phyloP scores from a whole-genome alignment of 2,888 invertebrate genomes.

The Microdon myrmicae region DNA sequence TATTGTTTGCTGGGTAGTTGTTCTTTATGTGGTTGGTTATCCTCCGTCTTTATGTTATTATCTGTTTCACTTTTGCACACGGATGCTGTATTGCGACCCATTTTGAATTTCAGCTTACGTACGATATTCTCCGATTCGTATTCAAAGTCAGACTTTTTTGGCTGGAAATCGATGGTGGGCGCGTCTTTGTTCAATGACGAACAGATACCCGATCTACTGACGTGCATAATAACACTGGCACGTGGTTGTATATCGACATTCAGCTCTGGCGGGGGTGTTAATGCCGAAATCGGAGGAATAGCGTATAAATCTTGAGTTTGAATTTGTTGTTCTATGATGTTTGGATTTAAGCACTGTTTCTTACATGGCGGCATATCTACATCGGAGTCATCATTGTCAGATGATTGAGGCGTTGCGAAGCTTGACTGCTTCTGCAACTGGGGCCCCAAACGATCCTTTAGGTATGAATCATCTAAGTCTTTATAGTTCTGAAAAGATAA shows the following conservation, averaged over 20 bases:
- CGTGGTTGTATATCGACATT: conserved; percentile 68
- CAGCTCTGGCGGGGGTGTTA: conserved; percentile 65
- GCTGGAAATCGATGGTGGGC: conserved; percentile 33
- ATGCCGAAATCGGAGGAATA: conserved; percentile 57
- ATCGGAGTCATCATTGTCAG: conserved; percentile 81
- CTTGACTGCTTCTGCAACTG: conserved; percentile 49
- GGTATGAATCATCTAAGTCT: conserved; percentile 36
- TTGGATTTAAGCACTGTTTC: conserved; percentile 60
- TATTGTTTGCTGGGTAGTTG: conserved; percentile 56
- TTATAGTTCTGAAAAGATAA: conserved; percentile 28
- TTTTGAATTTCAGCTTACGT: conserved; percentile 65
- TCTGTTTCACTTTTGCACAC: conserved; percentile 4
- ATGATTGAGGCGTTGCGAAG: conserved; percentile 82
- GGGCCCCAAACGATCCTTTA: conserved; percentile 37
- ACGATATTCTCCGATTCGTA: conserved; percentile 63
- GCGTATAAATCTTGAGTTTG: conserved; percentile 31
- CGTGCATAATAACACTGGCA: conserved; percentile 87
- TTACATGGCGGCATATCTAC: conserved; percentile 70
- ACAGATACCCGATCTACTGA: conserved; percentile 83
- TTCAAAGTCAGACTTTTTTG: conserved; percentile 53
- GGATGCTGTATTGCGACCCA: conserved; percentile 61
- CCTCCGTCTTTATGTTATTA: conserved; percentile 15
- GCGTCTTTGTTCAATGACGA: conserved; percentile 56
- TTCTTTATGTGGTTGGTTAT: conserved; percentile 22
- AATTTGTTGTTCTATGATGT: conserved; percentile 8